These are phyloP conservation scores for Uloborus plumipes DNA, from an alignment of 2,888 invertebrate genomes.

Conservation along the genomic window DNA sequence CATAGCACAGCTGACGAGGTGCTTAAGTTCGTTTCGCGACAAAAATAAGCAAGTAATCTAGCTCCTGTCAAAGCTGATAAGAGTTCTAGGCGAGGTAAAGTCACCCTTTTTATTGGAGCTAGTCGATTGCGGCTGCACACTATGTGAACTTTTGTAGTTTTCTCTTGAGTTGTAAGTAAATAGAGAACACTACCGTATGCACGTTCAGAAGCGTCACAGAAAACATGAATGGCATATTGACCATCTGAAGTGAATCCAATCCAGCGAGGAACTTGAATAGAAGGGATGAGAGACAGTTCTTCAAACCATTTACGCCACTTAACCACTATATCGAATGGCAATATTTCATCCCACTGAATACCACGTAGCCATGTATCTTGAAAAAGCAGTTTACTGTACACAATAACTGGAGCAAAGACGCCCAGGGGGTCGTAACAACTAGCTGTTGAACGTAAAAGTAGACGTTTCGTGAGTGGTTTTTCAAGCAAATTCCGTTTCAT, in stretches of 20 bases:
- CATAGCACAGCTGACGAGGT: slow-evolving; percentile 43
- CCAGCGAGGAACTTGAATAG: slow-evolving; percentile 39
- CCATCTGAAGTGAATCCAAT: not conserved
- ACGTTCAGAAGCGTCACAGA: slow-evolving; percentile 66
- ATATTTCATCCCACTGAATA: slow-evolving; percentile 66
- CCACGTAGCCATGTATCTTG: slow-evolving; percentile 67
- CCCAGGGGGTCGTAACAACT: too few species aligned
- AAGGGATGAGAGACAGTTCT: slow-evolving; percentile 3
- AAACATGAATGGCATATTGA: slow-evolving; percentile 55
- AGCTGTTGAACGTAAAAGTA: too few species aligned
- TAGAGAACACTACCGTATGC: slow-evolving; percentile 66
- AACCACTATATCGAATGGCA: slow-evolving; percentile 42
- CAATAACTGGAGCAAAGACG: slow-evolving; percentile 21
- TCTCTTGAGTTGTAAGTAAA: slow-evolving; percentile 32
- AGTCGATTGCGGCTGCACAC: slow-evolving; percentile 32
- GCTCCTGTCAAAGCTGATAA: slow-evolving; percentile 51
- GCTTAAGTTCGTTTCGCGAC: slow-evolving; percentile 2
- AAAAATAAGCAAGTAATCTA: slow-evolving; percentile 11
- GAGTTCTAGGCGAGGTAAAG: slow-evolving; percentile 67
- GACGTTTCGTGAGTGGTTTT: too few species aligned
- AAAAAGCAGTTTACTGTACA: too few species aligned
- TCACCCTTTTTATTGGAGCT: too few species aligned
- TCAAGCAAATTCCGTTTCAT: too few species aligned
- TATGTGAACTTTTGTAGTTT: slow-evolving; percentile 27
- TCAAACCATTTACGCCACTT: slow-evolving; percentile 11